Conservation (phyloP, 1,140 invertebrate species). For the Solen grandis region DNA sequence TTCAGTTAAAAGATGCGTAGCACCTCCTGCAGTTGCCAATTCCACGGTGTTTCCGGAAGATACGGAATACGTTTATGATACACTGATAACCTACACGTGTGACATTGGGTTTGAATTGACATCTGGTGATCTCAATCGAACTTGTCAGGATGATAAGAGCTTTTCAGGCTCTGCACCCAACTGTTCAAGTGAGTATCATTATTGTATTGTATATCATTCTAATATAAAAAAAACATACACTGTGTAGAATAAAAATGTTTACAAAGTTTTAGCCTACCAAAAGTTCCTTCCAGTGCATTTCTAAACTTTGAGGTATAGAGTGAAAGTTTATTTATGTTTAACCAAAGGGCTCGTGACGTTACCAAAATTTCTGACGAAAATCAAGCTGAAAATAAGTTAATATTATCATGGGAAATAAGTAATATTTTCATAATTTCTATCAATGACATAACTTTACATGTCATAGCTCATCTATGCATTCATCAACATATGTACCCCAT, state of each 20-base stretch:
- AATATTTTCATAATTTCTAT: too few relatives aligned
- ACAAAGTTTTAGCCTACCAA: too few relatives aligned
- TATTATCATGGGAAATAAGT: too few relatives aligned
- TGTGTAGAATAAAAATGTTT: neutral
- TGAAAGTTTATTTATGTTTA: too few relatives aligned
- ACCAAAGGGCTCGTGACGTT: too few relatives aligned
- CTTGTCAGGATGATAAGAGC: slow-evolving; percentile 8
- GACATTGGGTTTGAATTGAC: slow-evolving; percentile 29
- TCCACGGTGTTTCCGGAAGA: slow-evolving; percentile 1
- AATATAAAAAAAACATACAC: neutral
- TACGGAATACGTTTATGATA: slow-evolving; percentile 27
- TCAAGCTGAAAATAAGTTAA: too few relatives aligned
- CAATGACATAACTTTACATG: too few relatives aligned
- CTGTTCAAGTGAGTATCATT: slow-evolving; percentile 34
- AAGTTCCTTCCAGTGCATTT: too few relatives aligned
- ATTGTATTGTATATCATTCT: neutral
- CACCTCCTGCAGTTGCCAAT: slow-evolving; percentile 7
- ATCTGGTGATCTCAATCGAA: slow-evolving; percentile 4
- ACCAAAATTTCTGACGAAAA: too few relatives aligned
- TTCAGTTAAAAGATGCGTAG: slow-evolving; percentile 44
- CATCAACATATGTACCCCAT: neutral
- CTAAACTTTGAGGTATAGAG: too few relatives aligned
- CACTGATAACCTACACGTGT: slow-evolving; percentile 15
- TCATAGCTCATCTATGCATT: neutral
- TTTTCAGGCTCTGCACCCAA: slow-evolving; percentile 28